A percentile compares a stretch with the other conserved stretches of the same genome.
Conservation (phyloP, 2,888 invertebrate species). For the Dryocosmus kuriphilus region DNA sequence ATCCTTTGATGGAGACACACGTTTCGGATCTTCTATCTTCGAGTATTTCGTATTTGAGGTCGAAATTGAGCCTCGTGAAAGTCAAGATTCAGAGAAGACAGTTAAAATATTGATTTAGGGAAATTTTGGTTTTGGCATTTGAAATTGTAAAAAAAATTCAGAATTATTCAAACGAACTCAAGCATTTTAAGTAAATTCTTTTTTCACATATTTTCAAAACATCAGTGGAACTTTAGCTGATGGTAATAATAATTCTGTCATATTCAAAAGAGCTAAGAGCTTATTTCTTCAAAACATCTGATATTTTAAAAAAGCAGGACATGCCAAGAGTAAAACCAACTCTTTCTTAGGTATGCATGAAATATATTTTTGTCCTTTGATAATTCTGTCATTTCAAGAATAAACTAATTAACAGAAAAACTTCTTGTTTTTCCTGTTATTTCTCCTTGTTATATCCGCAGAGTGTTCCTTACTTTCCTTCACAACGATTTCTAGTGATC, state of each 20-base stretch:
- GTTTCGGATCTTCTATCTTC: not conserved
- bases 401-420: not conserved
- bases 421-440: not conserved
- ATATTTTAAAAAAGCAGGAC: not conserved
- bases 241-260: not conserved
- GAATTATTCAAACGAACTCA: too few relatives aligned
- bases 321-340: not conserved
- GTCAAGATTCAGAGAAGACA: not conserved
- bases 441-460: not conserved
- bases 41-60: not conserved
- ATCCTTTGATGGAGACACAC: slow-evolving; percentile 18
- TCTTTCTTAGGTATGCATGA: not conserved
- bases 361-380: not conserved
- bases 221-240: too few relatives aligned
- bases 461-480: not conserved
- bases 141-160: too few relatives aligned
- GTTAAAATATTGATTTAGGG: not conserved
- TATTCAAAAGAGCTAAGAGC: not conserved
- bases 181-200: too few relatives aligned
- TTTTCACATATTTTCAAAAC: too few relatives aligned
- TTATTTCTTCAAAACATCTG: not conserved
- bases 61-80: not conserved
- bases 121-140: not conserved
- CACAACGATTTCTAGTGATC: slow-evolving; percentile 37
- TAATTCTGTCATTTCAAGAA: too few relatives aligned